Base-by-base conservation (phyloP, 1,140 invertebrate genomes). In the Pseudomyrmex cubaensis region DNA sequence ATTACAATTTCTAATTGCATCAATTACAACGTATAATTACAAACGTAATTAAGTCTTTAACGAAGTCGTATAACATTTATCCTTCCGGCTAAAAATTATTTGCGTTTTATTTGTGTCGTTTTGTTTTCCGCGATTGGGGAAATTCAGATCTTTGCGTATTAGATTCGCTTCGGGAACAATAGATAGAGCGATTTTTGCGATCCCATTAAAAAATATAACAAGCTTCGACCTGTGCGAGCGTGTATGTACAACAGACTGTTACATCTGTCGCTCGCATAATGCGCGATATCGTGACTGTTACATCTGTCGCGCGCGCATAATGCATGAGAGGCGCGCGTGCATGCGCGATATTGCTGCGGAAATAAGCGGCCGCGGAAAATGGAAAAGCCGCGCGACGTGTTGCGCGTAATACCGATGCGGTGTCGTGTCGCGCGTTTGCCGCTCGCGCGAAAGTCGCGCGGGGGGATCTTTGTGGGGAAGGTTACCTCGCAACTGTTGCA, bases 231-330 rank as follows among this genome's bases (percentile, higher is more conserved):
- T 50, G 85, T 35, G 35, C 35, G 35, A 35, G 35, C 59, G 73
- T 72, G 67, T 46, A 20, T 61, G 52, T 61, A 63, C 85, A 77
- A 87, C 89, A 85, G 85, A 82, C 85, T 76, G 87, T 72, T 85
- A 89, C 92, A 92, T 92, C 90, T 92, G 92, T 89, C 87, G 85
- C 85, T 84, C 84, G 89, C 85, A 89, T 91, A 90, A 90, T 89
- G 85, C 84, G 76, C 74, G 73, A 87, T 90, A 89, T 91, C 89
- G 84, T 76, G 83, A 70, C 66, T 50, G 76, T 80, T 80, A 80
- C 83, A 63, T 88, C 78, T 75, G 90, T 92, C 85, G 85, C 70
- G 66, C 77, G 82, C 90, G 90, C 91, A 92, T 92, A 90, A 92
- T 91, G 77, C 88, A 91, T 91, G 85, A 82, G 61, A 75, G 44